Evolutionary conservation across 1,140 invertebrate species (phyloP).

Genomic region (Drosophila ohnishii): DNA sequence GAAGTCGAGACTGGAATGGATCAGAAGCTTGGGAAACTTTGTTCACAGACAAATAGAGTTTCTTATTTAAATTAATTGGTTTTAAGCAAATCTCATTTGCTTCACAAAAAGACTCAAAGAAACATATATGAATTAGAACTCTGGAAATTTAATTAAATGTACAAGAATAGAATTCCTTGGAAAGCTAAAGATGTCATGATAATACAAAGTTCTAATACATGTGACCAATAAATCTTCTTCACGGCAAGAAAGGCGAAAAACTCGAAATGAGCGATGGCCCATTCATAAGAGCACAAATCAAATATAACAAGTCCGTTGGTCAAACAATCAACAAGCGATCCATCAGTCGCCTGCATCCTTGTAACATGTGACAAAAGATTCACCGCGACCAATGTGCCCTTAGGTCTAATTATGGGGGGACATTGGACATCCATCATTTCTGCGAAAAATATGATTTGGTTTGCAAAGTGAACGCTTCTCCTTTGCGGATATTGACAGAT

Average conservation of each 20-base stretch:
- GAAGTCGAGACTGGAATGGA: not conserved
- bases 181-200: not conserved
- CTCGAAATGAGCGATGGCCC: conserved; percentile 35
- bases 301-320: conserved; percentile 41
- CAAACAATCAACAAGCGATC: conserved; percentile 63
- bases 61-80: not conserved
- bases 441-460: conserved; percentile 25
- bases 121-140: not conserved
- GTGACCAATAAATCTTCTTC: not conserved
- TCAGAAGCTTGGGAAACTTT: not conserved
- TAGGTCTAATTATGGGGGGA: conserved; percentile 60
- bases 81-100: not conserved
- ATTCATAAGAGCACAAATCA: conserved; percentile 10
- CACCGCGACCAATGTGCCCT: conserved; percentile 5
- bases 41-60: conserved; percentile 56
- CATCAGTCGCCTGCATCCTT: conserved; percentile 43
- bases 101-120: not conserved
- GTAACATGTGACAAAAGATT: conserved; percentile 45
- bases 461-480: conserved; percentile 9
- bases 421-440: conserved; percentile 57
- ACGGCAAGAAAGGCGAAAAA: not conserved
- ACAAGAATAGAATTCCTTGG: too few relatives aligned
- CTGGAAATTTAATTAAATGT: not conserved
- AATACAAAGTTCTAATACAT: not conserved
- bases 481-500: conserved; percentile 20